Evolutionary conservation across 2,888 invertebrate species (phyloP), one percentile per base, ranked within the genome.

Genomic region (Drosophila antonietae): DNA sequence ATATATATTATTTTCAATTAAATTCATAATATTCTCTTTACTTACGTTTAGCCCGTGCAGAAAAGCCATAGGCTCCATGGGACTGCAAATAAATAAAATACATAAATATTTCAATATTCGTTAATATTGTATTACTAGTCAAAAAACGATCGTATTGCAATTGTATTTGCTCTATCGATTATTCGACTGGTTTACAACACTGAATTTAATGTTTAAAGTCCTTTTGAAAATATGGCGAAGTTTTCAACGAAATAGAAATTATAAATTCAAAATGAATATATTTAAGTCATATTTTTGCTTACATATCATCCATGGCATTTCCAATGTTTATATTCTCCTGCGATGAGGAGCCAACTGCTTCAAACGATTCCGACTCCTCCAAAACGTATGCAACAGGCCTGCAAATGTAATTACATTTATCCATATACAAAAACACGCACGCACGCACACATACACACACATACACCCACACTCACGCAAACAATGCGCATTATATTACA

Each of bases 11-110:
- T 14, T 35, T 35, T 0, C 14, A 20, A 20, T 2, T 3, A 35
- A 8, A 20, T 0, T 7, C 6, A 14, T 14, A 8, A 2, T 3
- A 8, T 18, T 33, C 12, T 51, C 6, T 8, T 14, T 2, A 88
- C 91, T 87, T 64, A 91, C 91, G 75, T 91, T 83, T 2, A 91
- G 72, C 23, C 88, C 91, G 67, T 91, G 89, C n/a, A 91, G 75
- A 69, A 83, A 91, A 23, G 90, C 79, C 80, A 83, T 78, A 2
- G 90, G 81, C 35, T 90, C 91, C 47, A 81, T 81, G 43, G 72
- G 59, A 44, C 79, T 79, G 51, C 28, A 73, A 65, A 41, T 52
- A 28, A 28, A 28, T 28, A 28, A 28, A 28, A 39, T 28, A 6
- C 0, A 20, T 8, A 33, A 12, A 20, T 1, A 37, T 15, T 37